A percentile compares a stretch with the other conserved stretches of the same genome.
Conservation (phyloP, 2,113 vertebrate genomes). For the Plecotus auritus region DNA sequence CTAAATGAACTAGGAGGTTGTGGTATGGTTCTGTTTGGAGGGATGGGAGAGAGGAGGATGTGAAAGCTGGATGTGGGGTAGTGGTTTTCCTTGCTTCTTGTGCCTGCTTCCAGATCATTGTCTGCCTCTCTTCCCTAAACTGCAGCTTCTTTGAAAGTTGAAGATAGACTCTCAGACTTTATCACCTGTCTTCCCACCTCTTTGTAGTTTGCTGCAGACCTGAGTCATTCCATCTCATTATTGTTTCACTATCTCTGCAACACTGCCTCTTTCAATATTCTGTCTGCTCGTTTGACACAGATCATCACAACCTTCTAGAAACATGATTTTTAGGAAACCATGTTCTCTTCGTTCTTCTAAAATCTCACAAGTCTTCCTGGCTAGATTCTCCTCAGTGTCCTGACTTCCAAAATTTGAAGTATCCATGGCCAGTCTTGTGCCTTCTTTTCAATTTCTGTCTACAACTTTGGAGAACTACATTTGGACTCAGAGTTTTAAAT, state of each 20-base stretch:
- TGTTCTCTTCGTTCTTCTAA: background rate
- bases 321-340: background rate
- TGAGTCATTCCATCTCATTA: background rate
- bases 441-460: background rate
- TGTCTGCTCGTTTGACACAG: background rate
- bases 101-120: background rate
- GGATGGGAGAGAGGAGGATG: background rate
- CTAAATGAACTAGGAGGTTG: background rate
- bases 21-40: background rate
- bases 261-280: background rate
- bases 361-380: background rate
- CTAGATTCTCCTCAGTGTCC: background rate
- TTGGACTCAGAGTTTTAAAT: background rate
- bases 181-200: background rate
- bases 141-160: background rate
- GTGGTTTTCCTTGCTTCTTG: background rate
- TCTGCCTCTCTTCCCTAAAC: background rate
- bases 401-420: background rate
- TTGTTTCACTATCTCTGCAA: background rate
- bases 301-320: background rate
- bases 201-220: background rate
- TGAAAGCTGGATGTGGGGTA: background rate
- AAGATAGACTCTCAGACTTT: background rate
- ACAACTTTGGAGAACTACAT: background rate
- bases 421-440: background rate